These are phyloP conservation scores for Pogona vitticeps DNA, from an alignment of 2,113 vertebrate genomes.

Conservation along the genomic window DNA sequence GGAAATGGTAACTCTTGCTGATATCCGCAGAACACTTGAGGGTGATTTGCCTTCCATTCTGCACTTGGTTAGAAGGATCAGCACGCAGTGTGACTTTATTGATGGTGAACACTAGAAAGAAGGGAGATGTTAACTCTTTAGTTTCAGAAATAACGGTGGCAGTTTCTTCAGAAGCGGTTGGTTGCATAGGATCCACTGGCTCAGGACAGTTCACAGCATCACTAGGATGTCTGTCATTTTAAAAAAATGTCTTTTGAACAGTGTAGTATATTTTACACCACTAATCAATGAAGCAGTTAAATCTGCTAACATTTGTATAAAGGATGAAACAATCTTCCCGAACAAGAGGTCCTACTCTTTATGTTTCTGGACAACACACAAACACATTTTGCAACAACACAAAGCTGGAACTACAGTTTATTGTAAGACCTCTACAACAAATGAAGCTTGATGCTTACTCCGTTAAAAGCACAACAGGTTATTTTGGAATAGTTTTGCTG, in stretches of 20 bases:
- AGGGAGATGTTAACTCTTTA: conserved; percentile 1
- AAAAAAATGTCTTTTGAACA: background rate
- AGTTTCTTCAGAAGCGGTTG: background rate
- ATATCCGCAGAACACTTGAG: conserved; percentile 70
- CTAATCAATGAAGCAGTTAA: background rate
- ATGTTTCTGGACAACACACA: background rate
- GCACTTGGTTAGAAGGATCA: conserved; percentile 49
- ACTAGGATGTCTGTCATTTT: background rate
- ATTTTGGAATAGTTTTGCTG: too few relatives aligned
- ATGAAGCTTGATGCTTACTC: too few relatives aligned
- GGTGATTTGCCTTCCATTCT: conserved; percentile 68
- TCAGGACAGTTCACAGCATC: background rate
- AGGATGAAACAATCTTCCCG: background rate
- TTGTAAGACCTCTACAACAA: too few relatives aligned
- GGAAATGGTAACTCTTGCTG: conserved; percentile 58
- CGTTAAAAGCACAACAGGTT: too few relatives aligned
- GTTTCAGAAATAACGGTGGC: conserved; percentile 29
- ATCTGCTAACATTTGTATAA: background rate
- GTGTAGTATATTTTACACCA: background rate
- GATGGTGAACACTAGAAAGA: conserved; percentile 76
- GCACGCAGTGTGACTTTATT: conserved; percentile 68
- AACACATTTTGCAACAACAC: background rate
- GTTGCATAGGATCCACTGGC: background rate
- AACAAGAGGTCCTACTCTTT: background rate
- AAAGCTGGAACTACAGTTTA: too few relatives aligned